Conservation (phyloP, 1,140 invertebrate genomes). For the Drosophila auraria region DNA sequence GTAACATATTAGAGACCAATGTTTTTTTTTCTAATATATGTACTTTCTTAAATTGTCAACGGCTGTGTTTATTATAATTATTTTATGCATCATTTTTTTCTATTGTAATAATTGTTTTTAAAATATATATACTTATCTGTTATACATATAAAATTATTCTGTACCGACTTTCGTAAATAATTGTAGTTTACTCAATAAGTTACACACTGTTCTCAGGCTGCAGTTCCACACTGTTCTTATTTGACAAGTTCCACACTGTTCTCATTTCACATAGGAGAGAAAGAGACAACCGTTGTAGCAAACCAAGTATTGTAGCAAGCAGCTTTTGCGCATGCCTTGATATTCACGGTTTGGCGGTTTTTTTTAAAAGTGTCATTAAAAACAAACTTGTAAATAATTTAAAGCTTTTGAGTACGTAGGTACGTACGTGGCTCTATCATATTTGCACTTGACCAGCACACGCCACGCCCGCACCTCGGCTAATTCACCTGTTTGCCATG, state of each 20-base stretch:
- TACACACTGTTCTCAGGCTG: too few relatives aligned
- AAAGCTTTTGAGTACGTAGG: conserved; percentile 23
- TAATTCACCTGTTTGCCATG: conserved; percentile 34
- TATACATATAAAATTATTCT: too few relatives aligned
- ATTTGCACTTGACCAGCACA: conserved; percentile 35
- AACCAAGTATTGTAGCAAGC: neutral
- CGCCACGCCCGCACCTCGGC: conserved; percentile 15
- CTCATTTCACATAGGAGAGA: neutral
- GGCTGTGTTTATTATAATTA: too few relatives aligned
- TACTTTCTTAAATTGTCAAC: too few relatives aligned
- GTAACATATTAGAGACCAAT: too few relatives aligned
- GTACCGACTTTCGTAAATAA: too few relatives aligned
- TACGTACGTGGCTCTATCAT: conserved; percentile 9
- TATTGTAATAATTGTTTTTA: too few relatives aligned
- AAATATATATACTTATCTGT: too few relatives aligned
- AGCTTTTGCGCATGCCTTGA: neutral
- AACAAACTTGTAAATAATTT: conserved; percentile 20
- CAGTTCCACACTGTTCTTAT: neutral
- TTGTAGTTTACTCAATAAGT: too few relatives aligned
- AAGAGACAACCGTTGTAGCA: neutral
- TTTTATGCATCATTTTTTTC: too few relatives aligned
- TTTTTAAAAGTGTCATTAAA: neutral
- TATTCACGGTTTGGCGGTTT: neutral
- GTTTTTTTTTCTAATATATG: too few relatives aligned
- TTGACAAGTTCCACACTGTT: neutral